These are phyloP conservation scores for Rhopalosiphum padi DNA, from an alignment of 1,140 invertebrate species.

Conservation along the genomic window DNA sequence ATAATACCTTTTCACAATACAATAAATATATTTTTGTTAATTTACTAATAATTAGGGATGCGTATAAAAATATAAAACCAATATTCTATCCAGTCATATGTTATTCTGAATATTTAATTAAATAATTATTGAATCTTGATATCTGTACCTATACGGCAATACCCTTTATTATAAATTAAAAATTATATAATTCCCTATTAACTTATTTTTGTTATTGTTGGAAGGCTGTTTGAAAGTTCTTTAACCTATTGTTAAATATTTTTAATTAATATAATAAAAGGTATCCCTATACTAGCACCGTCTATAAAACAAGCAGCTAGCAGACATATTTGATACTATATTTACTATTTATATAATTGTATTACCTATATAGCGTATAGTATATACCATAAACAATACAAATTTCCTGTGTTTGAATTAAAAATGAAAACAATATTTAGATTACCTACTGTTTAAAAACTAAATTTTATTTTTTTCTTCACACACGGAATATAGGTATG, in stretches of 20 bases:
- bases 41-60: background rate
- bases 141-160: too few species aligned
- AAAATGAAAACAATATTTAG: background rate
- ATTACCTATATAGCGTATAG: too few species aligned
- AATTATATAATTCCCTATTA: background rate
- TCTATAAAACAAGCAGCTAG: too few species aligned
- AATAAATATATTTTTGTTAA: background rate
- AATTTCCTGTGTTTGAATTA: background rate
- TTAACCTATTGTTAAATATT: too few species aligned
- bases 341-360: too few species aligned
- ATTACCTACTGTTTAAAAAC: background rate
- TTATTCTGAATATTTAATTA: too few species aligned
- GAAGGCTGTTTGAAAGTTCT: background rate
- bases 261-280: too few species aligned
- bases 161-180: background rate
- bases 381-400: background rate
- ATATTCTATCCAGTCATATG: background rate
- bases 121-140: too few species aligned
- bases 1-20: background rate
- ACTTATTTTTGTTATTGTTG: background rate
- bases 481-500: background rate
- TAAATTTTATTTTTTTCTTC: background rate
- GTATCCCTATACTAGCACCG: too few species aligned
- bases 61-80: background rate
- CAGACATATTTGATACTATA: too few species aligned